These are phyloP conservation scores for Drosophila athabasca DNA, from an alignment of 1,140 invertebrate species.

Conservation along the genomic window DNA sequence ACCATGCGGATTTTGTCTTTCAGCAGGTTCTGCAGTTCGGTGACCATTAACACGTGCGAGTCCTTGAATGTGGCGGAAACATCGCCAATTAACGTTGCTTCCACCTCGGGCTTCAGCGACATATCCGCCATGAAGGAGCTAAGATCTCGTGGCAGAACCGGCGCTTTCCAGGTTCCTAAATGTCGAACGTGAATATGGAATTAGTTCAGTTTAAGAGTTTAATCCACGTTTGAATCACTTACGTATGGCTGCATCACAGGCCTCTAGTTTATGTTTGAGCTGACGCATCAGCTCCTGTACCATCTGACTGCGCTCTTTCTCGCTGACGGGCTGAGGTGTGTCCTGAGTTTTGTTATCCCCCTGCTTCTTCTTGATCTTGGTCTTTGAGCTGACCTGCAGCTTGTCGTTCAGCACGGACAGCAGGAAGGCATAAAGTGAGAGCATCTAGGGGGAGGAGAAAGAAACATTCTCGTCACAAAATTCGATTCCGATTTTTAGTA, in stretches of 20 bases:
- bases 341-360: slow-evolving; percentile 53
- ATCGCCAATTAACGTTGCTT: slow-evolving; percentile 74
- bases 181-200: background rate
- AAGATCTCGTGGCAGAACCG: slow-evolving; percentile 64
- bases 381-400: slow-evolving; percentile 65
- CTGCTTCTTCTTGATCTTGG: slow-evolving; percentile 65
- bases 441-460: slow-evolving; percentile 55
- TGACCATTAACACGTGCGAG: slow-evolving; percentile 77
- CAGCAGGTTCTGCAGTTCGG: slow-evolving; percentile 75
- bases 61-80: slow-evolving; percentile 79
- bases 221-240: slow-evolving; percentile 10
- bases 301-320: slow-evolving; percentile 77
- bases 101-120: slow-evolving; percentile 79
- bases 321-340: slow-evolving; percentile 53
- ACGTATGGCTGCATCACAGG: slow-evolving; percentile 73
- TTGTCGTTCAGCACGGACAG: slow-evolving; percentile 79
- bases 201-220: background rate
- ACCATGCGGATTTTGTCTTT: slow-evolving; percentile 83
- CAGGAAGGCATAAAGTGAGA: slow-evolving; percentile 79
- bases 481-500: background rate
- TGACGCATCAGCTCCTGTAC: slow-evolving; percentile 74
- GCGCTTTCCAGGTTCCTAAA: slow-evolving; percentile 72
- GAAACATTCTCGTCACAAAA: background rate
- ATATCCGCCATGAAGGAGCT: slow-evolving; percentile 81
- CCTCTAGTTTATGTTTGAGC: slow-evolving; percentile 74